Evolutionary conservation across 2,113 vertebrate genomes (phyloP).

Genomic region (Patagioenas fasciata): DNA sequence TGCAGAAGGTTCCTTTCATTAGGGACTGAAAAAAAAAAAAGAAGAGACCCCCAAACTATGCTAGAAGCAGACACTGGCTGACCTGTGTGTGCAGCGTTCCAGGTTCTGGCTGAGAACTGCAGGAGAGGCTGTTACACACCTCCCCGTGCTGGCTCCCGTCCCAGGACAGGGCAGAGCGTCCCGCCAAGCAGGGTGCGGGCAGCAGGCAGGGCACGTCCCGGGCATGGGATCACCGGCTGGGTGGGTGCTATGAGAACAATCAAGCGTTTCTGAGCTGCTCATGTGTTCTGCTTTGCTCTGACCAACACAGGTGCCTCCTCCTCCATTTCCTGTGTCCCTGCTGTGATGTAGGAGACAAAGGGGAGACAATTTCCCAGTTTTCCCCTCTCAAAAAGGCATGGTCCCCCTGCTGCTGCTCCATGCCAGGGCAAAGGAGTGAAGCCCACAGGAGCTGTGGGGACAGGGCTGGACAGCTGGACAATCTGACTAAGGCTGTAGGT

Average conservation of each 20-base stretch:
- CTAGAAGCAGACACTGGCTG: not conserved
- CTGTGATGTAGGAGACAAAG: not conserved
- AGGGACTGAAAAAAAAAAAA: not conserved
- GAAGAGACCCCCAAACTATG: not conserved
- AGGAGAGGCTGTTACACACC: not conserved
- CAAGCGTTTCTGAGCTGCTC: not conserved
- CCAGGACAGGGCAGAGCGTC: fast-evolving
- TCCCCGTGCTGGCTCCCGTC: fast-evolving
- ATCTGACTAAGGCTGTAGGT: not conserved
- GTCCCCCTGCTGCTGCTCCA: not conserved
- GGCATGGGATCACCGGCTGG: fast-evolving
- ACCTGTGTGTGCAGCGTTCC: not conserved
- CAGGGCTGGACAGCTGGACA: not conserved
- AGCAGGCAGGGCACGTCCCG: fast-evolving
- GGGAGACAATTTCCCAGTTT: not conserved
- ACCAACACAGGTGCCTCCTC: not conserved
- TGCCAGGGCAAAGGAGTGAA: not conserved
- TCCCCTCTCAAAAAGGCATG: not conserved
- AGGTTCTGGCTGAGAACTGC: not conserved
- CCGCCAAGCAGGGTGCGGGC: not conserved
- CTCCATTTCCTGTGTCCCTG: not conserved
- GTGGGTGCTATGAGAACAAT: not conserved
- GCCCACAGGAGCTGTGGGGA: not conserved
- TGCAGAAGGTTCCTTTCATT: not conserved
- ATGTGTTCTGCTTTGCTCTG: fast-evolving